Percentiles rank a stretch among this genome's conserved stretches.
Conservation (phyloP, 1,140 invertebrate species). For the Cydia amplana region DNA sequence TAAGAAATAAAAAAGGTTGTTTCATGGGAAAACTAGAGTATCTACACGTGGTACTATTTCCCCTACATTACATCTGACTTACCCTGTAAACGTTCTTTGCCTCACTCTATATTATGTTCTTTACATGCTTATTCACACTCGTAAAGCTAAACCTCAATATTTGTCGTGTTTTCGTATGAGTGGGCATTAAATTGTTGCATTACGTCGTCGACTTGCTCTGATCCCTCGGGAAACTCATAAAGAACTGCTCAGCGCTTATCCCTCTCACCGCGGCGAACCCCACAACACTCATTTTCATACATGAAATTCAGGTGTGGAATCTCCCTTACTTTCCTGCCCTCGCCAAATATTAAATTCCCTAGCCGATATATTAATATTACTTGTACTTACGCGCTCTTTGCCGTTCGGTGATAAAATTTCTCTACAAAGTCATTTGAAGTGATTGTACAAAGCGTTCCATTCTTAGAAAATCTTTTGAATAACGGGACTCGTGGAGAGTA, state of each 20-base stretch:
- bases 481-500: not conserved
- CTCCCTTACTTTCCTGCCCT: constrained; percentile 54
- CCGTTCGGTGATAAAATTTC: constrained; percentile 44
- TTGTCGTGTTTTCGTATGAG: constrained; percentile 31
- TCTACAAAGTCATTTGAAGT: constrained; percentile 53
- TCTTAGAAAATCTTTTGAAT: constrained; percentile 35
- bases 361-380: constrained; percentile 59
- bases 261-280: constrained; percentile 35
- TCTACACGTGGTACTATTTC: too few species aligned
- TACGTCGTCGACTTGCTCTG: constrained; percentile 31
- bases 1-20: too few species aligned
- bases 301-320: constrained; percentile 59
- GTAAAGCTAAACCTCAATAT: constrained; percentile 27
- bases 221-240: constrained; percentile 43
- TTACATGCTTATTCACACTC: not conserved
- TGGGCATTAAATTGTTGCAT: constrained; percentile 32
- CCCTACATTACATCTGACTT: too few species aligned
- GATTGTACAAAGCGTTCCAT: constrained; percentile 52
- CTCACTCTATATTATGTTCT: not conserved
- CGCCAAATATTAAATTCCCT: constrained; percentile 68
- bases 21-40: too few species aligned
- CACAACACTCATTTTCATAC: constrained; percentile 52
- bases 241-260: constrained; percentile 43
- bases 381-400: constrained; percentile 44
- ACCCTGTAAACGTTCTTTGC: not conserved